Percentiles rank a stretch among this genome's conserved stretches.
Conservation (phyloP, 2,113 vertebrate species). For the Mustelus asterias region DNA sequence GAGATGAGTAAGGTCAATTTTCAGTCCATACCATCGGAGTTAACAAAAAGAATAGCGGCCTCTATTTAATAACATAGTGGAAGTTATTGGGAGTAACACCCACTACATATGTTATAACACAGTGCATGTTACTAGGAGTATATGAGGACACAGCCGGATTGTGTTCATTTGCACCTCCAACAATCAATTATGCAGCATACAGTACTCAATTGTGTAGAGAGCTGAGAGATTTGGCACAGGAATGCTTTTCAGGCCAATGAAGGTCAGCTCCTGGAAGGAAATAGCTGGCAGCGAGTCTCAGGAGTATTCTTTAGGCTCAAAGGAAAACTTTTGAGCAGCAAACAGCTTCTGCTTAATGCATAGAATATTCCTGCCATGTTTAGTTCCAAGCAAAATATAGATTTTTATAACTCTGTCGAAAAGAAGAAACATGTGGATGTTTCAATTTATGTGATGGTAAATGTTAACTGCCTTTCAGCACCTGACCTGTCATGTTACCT, state of each 20-base stretch:
- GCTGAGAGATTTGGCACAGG: neutral
- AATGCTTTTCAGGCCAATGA: slow-evolving; percentile 9
- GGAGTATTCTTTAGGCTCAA: neutral
- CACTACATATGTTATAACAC: neutral
- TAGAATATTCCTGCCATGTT: neutral
- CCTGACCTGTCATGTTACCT: neutral
- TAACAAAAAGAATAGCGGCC: neutral
- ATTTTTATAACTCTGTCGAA: slow-evolving; percentile 5
- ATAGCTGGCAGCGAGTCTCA: slow-evolving; percentile 7
- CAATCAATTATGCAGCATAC: neutral
- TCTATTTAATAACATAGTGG: neutral
- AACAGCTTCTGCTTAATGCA: neutral
- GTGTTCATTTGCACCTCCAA: neutral
- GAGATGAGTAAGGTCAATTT: neutral
- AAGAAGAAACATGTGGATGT: neutral
- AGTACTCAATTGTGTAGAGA: neutral
- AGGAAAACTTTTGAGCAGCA: slow-evolving; percentile 5
- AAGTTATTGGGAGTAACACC: neutral
- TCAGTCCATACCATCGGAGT: neutral
- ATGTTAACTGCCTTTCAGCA: neutral
- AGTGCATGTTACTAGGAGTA: neutral
- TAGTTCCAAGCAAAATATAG: neutral
- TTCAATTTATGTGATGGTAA: neutral
- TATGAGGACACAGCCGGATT: neutral
- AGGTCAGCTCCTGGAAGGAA: slow-evolving; percentile 20